Evolutionary conservation across 2,888 invertebrate species (phyloP), one percentile per base, ranked within the genome.

Genomic region (Tetranychus truncatus): DNA sequence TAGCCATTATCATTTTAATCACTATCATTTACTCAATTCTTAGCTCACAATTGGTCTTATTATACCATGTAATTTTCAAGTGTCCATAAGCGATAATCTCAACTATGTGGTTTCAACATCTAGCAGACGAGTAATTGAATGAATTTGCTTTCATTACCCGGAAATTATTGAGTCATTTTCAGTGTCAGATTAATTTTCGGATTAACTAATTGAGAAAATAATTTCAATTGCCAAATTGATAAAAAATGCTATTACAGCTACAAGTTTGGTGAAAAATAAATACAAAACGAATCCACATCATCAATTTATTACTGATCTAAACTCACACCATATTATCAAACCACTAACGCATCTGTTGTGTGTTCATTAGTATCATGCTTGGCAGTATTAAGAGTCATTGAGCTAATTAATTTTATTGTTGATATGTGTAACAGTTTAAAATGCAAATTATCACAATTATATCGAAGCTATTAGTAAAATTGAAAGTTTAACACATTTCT

Each of bases 201-300:
- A 55, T 55, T 55, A 55, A 55, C 55, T 6, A 9, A 55, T 55
- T 55, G 7, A 7, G 11, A 55, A 55, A 55, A 9, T 55, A 34
- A 55, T 55, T 55, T 55, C 11, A 15, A 15, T 6, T 55, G 55
- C 55, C 6, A 55, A 55, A 55, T 15, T 15, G 55, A 55, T 55
- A 6, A 55, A 8, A 15, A 34, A 34, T 34, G 5, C 4, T 34
- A 5, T 34, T 34, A 34, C 55, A 55, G 15, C 15, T 15, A 55
- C 55, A 9, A 55, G 15, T 9, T 55, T 55, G 55, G 15, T 9
- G 55, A 2, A 2, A 15, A 15, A 15, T 9, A 6, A 0, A 1
- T 15, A 55, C 55, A 55, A 55, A 76, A 77, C 34, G 74, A 74
- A 78, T 21, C 34, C 1, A 55, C 55, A 73, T 73, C 65, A 20